Conservation (phyloP, 2,113 vertebrate genomes). For the Xiphophorus maculatus region DNA sequence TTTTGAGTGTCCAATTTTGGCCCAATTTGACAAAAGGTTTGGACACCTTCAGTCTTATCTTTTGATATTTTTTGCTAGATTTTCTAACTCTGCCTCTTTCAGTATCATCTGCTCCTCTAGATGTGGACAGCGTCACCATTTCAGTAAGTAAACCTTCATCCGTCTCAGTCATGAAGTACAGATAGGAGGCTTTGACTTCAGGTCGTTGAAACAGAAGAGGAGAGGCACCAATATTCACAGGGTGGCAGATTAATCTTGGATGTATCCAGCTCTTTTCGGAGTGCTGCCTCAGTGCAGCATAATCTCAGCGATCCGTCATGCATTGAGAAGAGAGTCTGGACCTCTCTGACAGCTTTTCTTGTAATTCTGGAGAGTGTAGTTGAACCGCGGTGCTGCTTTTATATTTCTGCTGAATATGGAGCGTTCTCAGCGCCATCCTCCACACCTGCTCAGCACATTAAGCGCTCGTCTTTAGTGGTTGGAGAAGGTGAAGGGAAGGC, state of each 20-base stretch:
- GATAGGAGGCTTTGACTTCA: conserved; percentile 25
- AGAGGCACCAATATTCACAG: conserved; percentile 17
- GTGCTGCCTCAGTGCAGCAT: conserved; percentile 36
- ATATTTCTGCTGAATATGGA: conserved; percentile 11
- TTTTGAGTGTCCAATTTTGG: too few species aligned
- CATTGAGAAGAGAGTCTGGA: conserved; percentile 13
- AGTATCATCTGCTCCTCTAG: too few species aligned
- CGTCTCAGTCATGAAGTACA: conserved; percentile 25
- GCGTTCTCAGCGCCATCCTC: conserved; percentile 1
- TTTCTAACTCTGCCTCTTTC: too few species aligned
- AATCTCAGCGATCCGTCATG: conserved; percentile 32
- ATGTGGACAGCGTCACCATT: neutral
- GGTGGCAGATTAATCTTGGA: conserved; percentile 21
- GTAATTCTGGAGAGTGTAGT: conserved; percentile 26
- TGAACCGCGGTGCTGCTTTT: neutral
- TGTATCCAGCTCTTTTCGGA: conserved; percentile 3
- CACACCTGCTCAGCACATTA: neutral
- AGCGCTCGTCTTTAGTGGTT: neutral
- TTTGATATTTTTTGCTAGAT: neutral
- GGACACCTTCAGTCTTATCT: too few species aligned
- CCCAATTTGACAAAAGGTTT: too few species aligned
- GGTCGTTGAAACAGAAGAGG: conserved; percentile 29
- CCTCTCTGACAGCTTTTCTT: conserved; percentile 28
- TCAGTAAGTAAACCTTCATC: conserved; percentile 14
- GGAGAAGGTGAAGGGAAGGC: neutral